Conservation (phyloP, 2,113 vertebrate genomes). For the Heteronetta atricapilla region DNA sequence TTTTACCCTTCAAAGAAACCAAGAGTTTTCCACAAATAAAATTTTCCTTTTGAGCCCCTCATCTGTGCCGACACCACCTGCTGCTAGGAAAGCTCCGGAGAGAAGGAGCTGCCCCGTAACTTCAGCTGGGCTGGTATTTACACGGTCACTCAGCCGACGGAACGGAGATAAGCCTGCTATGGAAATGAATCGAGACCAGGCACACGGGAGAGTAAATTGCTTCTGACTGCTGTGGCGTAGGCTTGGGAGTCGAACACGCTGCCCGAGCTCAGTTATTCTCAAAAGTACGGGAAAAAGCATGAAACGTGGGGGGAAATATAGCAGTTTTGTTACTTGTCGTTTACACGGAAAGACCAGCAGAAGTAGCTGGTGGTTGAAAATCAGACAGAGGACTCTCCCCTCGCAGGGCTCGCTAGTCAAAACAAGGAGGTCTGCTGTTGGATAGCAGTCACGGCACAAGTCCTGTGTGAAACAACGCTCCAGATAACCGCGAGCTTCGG, state of each 20-base stretch:
- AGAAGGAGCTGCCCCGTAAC: background rate
- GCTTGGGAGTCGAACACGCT: background rate
- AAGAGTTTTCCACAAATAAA: background rate
- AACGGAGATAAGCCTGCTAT: background rate
- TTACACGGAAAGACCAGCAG: background rate
- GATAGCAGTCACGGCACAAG: background rate
- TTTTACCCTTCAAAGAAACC: background rate
- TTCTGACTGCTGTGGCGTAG: background rate
- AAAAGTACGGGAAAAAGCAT: background rate
- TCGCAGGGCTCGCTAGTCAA: background rate
- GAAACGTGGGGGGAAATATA: accelerated
- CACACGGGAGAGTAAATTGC: background rate
- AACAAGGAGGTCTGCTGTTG: background rate
- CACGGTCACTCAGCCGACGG: background rate
- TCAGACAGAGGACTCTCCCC: accelerated
- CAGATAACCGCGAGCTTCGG: background rate
- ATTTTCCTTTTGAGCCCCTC: background rate
- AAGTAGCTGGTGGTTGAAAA: accelerated
- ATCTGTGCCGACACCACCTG: background rate
- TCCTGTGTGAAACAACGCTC: background rate
- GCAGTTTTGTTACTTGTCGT: background rate
- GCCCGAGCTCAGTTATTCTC: background rate
- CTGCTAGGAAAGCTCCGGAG: background rate
- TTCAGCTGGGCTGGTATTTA: background rate
- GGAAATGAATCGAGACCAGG: background rate